These are phyloP conservation scores for Pithys albifrons DNA, from an alignment of 2,113 vertebrate genomes.

Conservation along the genomic window DNA sequence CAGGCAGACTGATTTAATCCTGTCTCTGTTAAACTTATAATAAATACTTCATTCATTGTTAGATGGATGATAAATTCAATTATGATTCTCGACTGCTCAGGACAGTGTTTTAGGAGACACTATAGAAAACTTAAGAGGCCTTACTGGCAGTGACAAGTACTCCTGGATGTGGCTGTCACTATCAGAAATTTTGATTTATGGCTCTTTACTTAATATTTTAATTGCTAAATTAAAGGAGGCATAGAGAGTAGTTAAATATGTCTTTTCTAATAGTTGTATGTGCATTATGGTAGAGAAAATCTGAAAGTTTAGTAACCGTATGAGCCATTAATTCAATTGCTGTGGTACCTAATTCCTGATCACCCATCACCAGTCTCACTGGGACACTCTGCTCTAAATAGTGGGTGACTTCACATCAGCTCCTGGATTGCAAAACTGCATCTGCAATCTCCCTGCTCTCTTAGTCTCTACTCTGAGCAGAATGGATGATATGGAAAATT, in stretches of 20 bases:
- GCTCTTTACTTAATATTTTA: neutral
- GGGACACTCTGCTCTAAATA: neutral
- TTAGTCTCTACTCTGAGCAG: neutral
- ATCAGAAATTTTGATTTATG: neutral
- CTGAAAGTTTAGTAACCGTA: neutral
- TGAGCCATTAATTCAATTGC: neutral
- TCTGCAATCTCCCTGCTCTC: neutral
- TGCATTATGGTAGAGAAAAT: neutral
- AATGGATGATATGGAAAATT: neutral
- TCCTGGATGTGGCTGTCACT: neutral
- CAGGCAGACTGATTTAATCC: neutral
- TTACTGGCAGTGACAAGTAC: neutral
- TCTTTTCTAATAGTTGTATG: neutral
- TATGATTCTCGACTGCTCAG: neutral
- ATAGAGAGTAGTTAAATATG: neutral
- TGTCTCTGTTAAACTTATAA: neutral
- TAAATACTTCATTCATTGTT: neutral
- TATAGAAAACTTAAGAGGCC: neutral
- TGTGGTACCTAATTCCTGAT: neutral
- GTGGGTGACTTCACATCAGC: neutral
- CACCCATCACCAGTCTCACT: neutral
- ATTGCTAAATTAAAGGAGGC: neutral
- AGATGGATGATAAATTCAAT: neutral
- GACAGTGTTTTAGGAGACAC: neutral
- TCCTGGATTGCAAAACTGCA: neutral